phyloP scores from a whole-genome alignment of 2,797 vertebrate genomes.

The Onychomys torridus region DNA sequence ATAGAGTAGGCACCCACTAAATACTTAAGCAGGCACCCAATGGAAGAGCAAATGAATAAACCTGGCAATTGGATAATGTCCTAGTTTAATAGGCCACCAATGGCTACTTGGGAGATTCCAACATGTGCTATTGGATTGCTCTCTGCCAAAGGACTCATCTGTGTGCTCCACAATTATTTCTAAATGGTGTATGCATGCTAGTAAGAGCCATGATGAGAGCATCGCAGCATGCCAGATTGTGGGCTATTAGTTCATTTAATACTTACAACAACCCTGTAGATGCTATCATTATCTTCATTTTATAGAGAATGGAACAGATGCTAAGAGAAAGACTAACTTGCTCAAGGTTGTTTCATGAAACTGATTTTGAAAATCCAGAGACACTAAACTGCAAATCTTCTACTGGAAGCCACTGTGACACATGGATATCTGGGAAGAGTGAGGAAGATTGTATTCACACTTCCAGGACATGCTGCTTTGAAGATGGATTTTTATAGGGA shows the following conservation, averaged over 20 bases:
- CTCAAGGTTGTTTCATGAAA: conserved; percentile 60
- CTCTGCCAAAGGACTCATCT: conserved; percentile 70
- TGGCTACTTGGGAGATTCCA: conserved; percentile 65
- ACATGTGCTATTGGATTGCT: conserved; percentile 27
- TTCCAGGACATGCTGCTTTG: neutral
- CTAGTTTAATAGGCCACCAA: conserved; percentile 60
- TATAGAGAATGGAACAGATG: conserved; percentile 53
- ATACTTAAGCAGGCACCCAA: neutral
- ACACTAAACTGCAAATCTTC: neutral
- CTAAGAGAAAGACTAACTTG: neutral
- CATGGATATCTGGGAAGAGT: neutral
- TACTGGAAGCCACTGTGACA: neutral
- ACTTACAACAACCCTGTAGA: conserved; percentile 38
- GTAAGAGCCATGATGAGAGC: conserved; percentile 50
- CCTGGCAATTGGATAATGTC: neutral
- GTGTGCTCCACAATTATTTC: conserved; percentile 64
- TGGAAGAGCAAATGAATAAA: conserved; percentile 53
- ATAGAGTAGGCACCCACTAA: conserved; percentile 28
- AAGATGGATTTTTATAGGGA: neutral
- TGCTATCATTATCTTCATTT: conserved; percentile 52
- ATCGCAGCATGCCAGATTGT: conserved; percentile 41
- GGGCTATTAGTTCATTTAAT: conserved; percentile 60
- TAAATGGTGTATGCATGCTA: conserved; percentile 52
- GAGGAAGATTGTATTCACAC: neutral
- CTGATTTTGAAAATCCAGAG: conserved; percentile 37